Base-by-base conservation (phyloP, 2,888 invertebrate genomes). In the Steromphala cineraria region DNA sequence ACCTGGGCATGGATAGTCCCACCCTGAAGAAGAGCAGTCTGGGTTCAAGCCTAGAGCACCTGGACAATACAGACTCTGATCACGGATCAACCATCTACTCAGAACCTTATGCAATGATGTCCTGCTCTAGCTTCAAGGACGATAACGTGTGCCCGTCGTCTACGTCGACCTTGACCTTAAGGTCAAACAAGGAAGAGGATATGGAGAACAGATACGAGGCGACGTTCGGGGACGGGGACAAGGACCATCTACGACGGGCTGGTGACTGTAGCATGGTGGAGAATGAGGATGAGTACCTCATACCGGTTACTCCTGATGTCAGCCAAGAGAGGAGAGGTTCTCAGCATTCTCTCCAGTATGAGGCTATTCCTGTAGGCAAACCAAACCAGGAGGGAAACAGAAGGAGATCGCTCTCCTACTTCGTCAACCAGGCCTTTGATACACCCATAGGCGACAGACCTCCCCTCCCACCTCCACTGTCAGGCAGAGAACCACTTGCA, bases 81-180 rank as follows among this genome's bases (percentile, higher is more conserved):
- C n/a, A n/a, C 13, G 76, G 24, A 17, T 76, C 76, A 31, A 76
- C 55, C 55, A 76, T 76, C 24, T 76, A 76, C 55, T 76, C 76
- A 0, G 76, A 76, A 55, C 76, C 76, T 0, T 76, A 76, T n/a
- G 76, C 53, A n/a, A 36, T 55, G 53, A 76, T 76, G 76, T 53
- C 76, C n/a, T 76, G 55, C n/a, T 76, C 76, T 10, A 76, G 53
- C n/a, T 55, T 55, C 36, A 76, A 76, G 31, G 76, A 76, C 55
- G 76, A 76, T 24, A 55, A 55, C 17, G 24, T 24, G n/a, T 53
- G 53, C 10, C 36, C 76, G n/a, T 55, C 76, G 5, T 28, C 40
- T 17, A 76, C 55, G 7, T 76, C 76, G 7, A 53, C 55, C 17
- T 31, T 55, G 17, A 76, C 76, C n/a, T 15, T 55, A 28, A 31